Evolutionary conservation across 2,888 invertebrate species (phyloP).

Genomic region (Ligdia adustata): DNA sequence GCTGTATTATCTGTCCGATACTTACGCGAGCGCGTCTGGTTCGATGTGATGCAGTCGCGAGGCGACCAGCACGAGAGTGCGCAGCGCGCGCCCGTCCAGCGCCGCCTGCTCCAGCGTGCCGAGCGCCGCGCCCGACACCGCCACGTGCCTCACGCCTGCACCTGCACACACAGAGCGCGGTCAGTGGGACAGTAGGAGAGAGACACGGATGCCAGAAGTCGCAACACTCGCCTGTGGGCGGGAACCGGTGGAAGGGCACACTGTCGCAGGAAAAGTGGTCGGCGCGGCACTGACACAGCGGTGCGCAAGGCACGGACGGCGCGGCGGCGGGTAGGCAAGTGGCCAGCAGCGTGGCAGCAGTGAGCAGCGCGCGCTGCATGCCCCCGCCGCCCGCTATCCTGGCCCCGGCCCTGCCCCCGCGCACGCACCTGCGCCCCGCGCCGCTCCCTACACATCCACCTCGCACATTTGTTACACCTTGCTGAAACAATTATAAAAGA

Average conservation of each 20-base stretch:
- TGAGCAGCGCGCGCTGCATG: constrained; percentile 25
- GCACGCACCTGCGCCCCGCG: neutral
- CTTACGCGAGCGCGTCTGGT: constrained; percentile 88
- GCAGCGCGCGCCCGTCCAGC: constrained; percentile 87
- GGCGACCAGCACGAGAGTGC: constrained; percentile 90
- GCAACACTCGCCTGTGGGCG: constrained; percentile 49
- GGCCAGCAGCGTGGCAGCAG: constrained; percentile 23
- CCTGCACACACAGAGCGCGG: constrained; percentile 36
- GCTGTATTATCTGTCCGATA: too few species aligned
- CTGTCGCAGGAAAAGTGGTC: constrained; percentile 61
- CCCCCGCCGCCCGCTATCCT: constrained; percentile 9
- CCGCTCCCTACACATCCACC: neutral
- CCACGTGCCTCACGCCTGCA: constrained; percentile 85
- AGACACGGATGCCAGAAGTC: neutral
- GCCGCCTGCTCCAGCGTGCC: constrained; percentile 90
- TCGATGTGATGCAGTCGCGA: constrained; percentile 89
- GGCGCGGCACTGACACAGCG: constrained; percentile 57
- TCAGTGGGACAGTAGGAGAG: neutral
- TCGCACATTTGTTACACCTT: too few species aligned
- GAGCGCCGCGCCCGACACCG: constrained; percentile 84
- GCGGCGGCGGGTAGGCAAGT: constrained; percentile 30
- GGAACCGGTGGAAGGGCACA: constrained; percentile 63
- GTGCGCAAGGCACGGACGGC: constrained; percentile 43
- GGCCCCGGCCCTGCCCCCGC: neutral
- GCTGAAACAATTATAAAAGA: too few species aligned